Base-by-base conservation (phyloP, 2,888 invertebrate species). In the Nymphalis urticae region DNA sequence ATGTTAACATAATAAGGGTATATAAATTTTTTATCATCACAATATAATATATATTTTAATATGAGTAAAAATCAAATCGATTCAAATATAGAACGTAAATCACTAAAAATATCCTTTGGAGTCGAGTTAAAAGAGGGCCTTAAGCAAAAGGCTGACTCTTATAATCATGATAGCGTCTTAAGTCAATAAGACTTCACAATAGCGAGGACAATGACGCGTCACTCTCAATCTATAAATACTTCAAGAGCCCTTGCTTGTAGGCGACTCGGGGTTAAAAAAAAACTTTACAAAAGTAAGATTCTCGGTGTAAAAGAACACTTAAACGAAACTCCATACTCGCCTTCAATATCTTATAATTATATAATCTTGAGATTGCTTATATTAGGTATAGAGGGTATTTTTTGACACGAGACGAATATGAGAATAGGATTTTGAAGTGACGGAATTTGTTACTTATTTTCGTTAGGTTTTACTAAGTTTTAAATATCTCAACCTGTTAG, bases 131-230 rank as follows among this genome's bases (percentile, higher is more conserved):
- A 82, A 81, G 82, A 72, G 80, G 74, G 50, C 53, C 77, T 69
- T 60, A 71, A 69, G 65, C 74, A 73, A 80, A 80, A 74, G 77
- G 73, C 71, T 77, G 82, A 77, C 81, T 80, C 79, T 77, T 79
- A 72, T 70, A 72, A 73, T 77, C 77, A 77, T 66, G 51, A 75
- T 72, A 62, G 70, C 74, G 74, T 71, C 83, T 83, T 72, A 60
- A 78, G 68, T 70, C 72, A 75, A 79, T 78, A 70, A 74, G 74
- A 75, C 64, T 70, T 68, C 66, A 67, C 58, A 67, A 62, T 62
- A 69, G 56, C 70, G 75, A 73, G 73, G 74, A 83, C 82, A 79
- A 79, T 82, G 81, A 77, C 75, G 76, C 75, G 69, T 66, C 69
- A 74, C 72, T 69, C 60, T 68, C 62, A 27, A 69, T 72, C 73